Conservation (phyloP, 2,888 invertebrate species). For the Steromphala cineraria region DNA sequence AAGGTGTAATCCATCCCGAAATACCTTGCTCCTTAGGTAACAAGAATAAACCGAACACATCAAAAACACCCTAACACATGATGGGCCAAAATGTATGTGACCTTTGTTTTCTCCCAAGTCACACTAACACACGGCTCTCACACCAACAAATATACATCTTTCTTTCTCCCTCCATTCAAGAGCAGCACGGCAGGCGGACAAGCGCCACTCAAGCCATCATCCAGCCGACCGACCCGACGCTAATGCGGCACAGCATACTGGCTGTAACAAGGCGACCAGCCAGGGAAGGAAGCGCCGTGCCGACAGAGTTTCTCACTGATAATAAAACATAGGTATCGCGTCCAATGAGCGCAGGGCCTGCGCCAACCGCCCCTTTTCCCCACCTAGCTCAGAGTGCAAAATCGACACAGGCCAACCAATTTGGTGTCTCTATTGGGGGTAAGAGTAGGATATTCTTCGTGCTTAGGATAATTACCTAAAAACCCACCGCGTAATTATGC, state of each 20-base stretch:
- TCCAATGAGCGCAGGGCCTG: background rate
- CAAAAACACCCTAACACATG: background rate
- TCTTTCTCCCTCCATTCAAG: background rate
- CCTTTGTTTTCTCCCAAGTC: background rate
- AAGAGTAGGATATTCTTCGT: background rate
- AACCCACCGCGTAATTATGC: background rate
- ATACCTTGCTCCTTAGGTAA: background rate
- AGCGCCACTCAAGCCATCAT: background rate
- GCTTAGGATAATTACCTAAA: conserved; percentile 19
- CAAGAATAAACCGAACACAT: background rate
- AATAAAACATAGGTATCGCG: conserved; percentile 14
- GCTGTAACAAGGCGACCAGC: background rate
- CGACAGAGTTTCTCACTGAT: background rate
- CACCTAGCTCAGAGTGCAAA: background rate
- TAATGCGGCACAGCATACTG: conserved; percentile 1
- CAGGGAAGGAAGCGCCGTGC: background rate
- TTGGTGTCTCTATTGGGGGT: conserved; percentile 14
- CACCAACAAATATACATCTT: background rate
- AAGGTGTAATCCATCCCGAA: background rate
- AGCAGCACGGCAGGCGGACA: background rate
- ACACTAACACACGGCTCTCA: background rate
- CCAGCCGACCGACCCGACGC: background rate
- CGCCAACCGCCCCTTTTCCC: background rate
- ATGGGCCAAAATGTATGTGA: background rate
- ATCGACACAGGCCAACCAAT: conserved; percentile 9